These are phyloP conservation scores for Mycteria americana DNA, from an alignment of 2,797 vertebrate genomes.

Conservation along the genomic window DNA sequence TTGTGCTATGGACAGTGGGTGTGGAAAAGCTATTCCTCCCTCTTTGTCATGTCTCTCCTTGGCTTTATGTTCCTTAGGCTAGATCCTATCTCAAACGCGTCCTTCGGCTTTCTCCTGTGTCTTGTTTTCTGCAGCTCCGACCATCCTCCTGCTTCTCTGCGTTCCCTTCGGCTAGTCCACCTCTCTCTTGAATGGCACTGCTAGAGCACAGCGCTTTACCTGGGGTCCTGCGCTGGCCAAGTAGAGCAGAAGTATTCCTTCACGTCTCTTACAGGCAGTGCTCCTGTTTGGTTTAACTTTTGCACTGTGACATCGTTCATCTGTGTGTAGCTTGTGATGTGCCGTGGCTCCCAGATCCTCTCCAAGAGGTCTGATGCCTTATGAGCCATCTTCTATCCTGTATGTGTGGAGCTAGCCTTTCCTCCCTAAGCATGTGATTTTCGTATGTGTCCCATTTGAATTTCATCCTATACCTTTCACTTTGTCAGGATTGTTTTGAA, in stretches of 20 bases:
- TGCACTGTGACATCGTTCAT: rapidly evolving
- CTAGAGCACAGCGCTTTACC: background rate
- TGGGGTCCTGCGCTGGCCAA: background rate
- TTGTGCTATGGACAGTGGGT: background rate
- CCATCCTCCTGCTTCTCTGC: background rate
- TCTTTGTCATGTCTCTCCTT: background rate
- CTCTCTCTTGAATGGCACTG: background rate
- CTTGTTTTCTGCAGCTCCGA: background rate
- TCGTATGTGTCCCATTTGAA: background rate
- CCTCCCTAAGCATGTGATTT: background rate
- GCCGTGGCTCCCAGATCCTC: background rate
- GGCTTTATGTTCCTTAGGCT: background rate
- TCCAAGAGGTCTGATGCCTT: background rate
- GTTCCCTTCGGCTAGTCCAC: background rate
- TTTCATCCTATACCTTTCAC: background rate
- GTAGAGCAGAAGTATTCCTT: background rate
- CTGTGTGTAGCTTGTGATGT: background rate
- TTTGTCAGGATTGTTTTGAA: background rate
- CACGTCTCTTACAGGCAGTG: background rate
- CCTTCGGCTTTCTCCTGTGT: background rate
- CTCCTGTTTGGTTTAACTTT: background rate
- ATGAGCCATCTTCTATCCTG: background rate
- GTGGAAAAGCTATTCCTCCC: background rate
- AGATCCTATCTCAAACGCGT: background rate
- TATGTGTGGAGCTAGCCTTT: background rate